These are phyloP conservation scores for Drosophila subobscura DNA, from an alignment of 1,140 invertebrate genomes.

Conservation along the genomic window DNA sequence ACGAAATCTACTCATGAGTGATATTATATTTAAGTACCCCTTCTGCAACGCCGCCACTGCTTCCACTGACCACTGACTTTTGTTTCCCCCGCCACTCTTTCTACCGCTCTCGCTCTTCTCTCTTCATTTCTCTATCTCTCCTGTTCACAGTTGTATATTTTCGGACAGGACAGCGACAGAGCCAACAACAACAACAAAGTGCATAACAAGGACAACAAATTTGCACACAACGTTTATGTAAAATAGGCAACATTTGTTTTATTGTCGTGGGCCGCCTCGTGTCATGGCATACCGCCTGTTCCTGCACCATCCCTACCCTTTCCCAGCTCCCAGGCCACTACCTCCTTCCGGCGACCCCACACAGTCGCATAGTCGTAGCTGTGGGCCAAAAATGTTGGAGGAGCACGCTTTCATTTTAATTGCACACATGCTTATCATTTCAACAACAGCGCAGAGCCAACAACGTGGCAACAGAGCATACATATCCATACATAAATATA, in stretches of 20 bases:
- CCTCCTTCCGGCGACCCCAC: no score
- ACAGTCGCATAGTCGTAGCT: constrained; percentile 39
- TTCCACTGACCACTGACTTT: no score
- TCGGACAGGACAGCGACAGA: constrained; percentile 42
- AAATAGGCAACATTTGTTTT: constrained; percentile 79
- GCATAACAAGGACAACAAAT: constrained; percentile 59
- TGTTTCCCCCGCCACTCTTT: no score
- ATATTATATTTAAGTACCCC: background rate
- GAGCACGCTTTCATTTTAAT: constrained; percentile 80
- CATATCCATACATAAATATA: constrained; percentile 28
- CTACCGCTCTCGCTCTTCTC: background rate
- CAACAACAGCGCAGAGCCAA: constrained; percentile 58
- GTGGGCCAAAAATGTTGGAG: constrained; percentile 51
- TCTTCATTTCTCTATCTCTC: background rate
- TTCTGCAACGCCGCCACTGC: constrained; percentile 5
- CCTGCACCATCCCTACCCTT: background rate
- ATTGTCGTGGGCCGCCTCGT: constrained; percentile 63
- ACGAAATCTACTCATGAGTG: no score
- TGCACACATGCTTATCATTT: constrained; percentile 82
- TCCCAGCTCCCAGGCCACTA: background rate
- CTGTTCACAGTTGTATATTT: constrained; percentile 44
- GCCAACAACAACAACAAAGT: constrained; percentile 31
- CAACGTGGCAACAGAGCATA: constrained; percentile 22
- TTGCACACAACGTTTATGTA: constrained; percentile 77
- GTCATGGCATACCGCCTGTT: constrained; percentile 31